A percentile compares a stretch with the other conserved stretches of the same genome.
These are phyloP conservation scores for Taenioides sp. DNA, from an alignment of 2,797 vertebrate genomes.

Conservation along the genomic window DNA sequence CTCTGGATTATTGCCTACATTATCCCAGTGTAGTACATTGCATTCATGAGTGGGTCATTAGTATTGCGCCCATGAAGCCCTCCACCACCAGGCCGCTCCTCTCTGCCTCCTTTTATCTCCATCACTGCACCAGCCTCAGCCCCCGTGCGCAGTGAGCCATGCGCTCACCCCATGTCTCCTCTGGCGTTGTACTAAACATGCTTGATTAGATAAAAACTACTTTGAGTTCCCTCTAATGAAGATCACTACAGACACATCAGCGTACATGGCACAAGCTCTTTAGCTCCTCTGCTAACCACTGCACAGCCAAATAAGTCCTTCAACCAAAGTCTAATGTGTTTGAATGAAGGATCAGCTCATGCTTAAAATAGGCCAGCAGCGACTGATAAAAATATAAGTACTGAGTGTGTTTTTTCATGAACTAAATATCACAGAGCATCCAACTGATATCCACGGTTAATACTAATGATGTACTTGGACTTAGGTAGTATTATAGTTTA, in stretches of 20 bases:
- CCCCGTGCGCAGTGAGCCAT: constrained; percentile 51
- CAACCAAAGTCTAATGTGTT: constrained; percentile 54
- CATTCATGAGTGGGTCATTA: constrained; percentile 68
- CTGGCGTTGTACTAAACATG: constrained; percentile 73
- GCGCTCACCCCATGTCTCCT: constrained; percentile 57
- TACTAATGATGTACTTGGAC: neutral
- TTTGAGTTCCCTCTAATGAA: constrained; percentile 68
- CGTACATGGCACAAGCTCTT: constrained; percentile 45
- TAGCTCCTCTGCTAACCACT: constrained; percentile 44
- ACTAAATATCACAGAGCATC: constrained; percentile 24
- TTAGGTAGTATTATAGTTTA: neutral
- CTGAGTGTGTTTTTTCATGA: constrained; percentile 38
- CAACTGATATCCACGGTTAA: neutral
- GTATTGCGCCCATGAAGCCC: constrained; percentile 44
- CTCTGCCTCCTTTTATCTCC: constrained; percentile 35
- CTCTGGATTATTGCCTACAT: constrained; percentile 51
- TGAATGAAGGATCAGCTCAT: constrained; percentile 55
- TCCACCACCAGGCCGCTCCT: constrained; percentile 34
- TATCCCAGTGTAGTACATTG: constrained; percentile 55
- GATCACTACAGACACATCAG: constrained; percentile 69
- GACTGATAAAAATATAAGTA: constrained; percentile 36
- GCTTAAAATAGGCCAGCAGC: constrained; percentile 27
- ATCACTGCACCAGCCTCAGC: constrained; percentile 24
- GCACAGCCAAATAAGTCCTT: constrained; percentile 26
- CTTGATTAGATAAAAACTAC: constrained; percentile 79